Conservation (phyloP, 1,140 invertebrate species). For the Apocrypta bakeri region DNA sequence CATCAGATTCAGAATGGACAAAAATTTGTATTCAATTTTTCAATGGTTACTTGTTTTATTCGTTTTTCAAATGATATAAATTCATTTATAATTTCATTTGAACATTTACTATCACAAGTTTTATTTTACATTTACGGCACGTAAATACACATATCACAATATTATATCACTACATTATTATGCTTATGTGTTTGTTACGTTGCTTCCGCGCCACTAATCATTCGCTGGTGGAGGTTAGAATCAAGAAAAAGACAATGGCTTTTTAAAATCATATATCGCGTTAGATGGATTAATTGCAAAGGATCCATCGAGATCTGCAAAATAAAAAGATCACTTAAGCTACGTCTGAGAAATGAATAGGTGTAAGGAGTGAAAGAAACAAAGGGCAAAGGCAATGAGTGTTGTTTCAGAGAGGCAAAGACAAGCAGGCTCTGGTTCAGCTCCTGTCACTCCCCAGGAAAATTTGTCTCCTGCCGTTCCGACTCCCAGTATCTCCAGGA, state of each 20-base stretch:
- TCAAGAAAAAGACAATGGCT: background rate
- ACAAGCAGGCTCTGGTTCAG: constrained; percentile 74
- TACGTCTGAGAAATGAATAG: background rate
- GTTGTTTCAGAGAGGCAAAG: constrained; percentile 75
- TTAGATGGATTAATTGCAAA: constrained; percentile 11
- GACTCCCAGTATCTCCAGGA: constrained; percentile 78
- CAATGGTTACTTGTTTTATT: background rate
- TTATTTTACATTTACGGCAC: background rate
- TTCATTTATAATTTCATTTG: background rate
- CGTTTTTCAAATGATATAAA: background rate
- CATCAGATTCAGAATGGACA: constrained; percentile 4
- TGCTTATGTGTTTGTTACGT: constrained; percentile 63
- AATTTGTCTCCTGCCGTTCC: constrained; percentile 72
- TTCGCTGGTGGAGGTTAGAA: constrained; percentile 63
- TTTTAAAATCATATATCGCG: constrained; percentile 21
- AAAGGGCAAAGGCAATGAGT: constrained; percentile 72
- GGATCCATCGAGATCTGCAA: background rate
- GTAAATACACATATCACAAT: constrained; percentile 40
- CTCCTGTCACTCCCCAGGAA: constrained; percentile 73
- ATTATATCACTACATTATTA: constrained; percentile 35
- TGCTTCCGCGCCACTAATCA: constrained; percentile 62
- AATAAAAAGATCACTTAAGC: constrained; percentile 14
- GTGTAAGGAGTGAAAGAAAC: constrained; percentile 51
- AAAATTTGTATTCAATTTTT: constrained; percentile 18
- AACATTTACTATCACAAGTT: background rate